These are phyloP conservation scores for Macropodus opercularis DNA, from an alignment of 2,797 vertebrate genomes.

Conservation along the genomic window DNA sequence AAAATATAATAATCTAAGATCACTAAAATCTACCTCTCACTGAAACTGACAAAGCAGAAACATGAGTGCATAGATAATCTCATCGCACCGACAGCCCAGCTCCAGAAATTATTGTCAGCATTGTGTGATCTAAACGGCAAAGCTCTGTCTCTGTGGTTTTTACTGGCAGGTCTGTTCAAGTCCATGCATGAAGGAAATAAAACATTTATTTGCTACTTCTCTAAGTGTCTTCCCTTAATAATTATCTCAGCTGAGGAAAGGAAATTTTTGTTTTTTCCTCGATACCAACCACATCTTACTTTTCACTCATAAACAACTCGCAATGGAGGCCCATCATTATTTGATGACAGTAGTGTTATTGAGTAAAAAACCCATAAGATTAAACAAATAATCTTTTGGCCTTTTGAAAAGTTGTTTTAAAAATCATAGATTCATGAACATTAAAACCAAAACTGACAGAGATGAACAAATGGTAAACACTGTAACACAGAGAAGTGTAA, in stretches of 20 bases:
- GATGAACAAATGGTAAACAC: slow-evolving; percentile 17
- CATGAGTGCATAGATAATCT: slow-evolving; percentile 59
- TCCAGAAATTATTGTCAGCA: slow-evolving; percentile 11
- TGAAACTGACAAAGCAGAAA: slow-evolving; percentile 28
- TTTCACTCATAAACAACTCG: background rate
- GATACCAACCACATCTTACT: background rate
- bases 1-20: slow-evolving; percentile 68
- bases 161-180: background rate
- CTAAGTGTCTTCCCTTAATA: too few relatives aligned
- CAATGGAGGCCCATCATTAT: slow-evolving; percentile 13
- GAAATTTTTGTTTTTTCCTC: background rate
- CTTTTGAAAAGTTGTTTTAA: slow-evolving; percentile 5
- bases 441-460: slow-evolving; percentile 8
- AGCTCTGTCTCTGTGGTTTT: background rate
- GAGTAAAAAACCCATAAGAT: slow-evolving; percentile 9
- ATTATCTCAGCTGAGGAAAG: too few relatives aligned
- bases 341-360: slow-evolving; percentile 54
- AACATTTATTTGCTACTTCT: background rate
- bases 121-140: slow-evolving; percentile 16
- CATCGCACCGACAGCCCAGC: slow-evolving; percentile 34
- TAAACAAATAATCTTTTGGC: slow-evolving; percentile 9
- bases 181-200: background rate
- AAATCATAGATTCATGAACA: slow-evolving; percentile 18
- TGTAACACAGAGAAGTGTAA: slow-evolving; percentile 19
- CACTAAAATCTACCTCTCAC: slow-evolving; percentile 34